Percentiles rank a stretch among this genome's conserved stretches.
Evolutionary conservation across 2,113 vertebrate species (phyloP).

Genomic region (Corythaixoides concolor): DNA sequence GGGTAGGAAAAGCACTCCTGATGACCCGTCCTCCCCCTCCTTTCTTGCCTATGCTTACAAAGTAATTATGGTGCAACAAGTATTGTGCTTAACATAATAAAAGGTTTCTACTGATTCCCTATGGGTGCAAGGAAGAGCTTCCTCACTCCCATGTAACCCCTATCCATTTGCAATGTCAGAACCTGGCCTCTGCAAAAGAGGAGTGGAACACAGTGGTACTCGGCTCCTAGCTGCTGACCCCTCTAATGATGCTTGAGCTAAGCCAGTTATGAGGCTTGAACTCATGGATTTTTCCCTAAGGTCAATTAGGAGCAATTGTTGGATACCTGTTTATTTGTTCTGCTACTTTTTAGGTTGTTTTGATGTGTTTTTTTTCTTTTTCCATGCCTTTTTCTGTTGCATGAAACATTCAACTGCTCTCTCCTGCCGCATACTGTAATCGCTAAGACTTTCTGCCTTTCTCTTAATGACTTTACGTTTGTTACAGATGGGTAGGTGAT

Average conservation of each 20-base stretch:
- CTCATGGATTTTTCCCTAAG: neutral
- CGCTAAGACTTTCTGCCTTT: neutral
- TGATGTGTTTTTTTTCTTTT: neutral
- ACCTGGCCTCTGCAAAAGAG: accelerated
- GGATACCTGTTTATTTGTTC: neutral
- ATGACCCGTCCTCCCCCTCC: neutral
- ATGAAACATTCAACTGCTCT: neutral
- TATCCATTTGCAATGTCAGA: neutral
- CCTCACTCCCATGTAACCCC: no score
- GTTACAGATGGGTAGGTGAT: neutral
- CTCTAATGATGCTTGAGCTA: neutral
- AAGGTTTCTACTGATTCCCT: neutral
- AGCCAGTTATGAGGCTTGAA: neutral
- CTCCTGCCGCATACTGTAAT: accelerated
- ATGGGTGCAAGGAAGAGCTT: neutral
- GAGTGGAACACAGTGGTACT: neutral
- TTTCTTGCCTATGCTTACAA: neutral
- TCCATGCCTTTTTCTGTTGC: neutral
- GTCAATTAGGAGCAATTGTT: neutral
- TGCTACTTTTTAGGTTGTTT: neutral
- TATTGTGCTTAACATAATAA: neutral
- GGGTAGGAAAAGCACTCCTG: constrained; percentile 47
- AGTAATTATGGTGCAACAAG: neutral
- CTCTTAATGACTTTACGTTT: neutral
- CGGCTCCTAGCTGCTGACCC: neutral